Evolutionary conservation across 2,797 vertebrate genomes (phyloP).

Genomic region (Pseudomugil tenellus): DNA sequence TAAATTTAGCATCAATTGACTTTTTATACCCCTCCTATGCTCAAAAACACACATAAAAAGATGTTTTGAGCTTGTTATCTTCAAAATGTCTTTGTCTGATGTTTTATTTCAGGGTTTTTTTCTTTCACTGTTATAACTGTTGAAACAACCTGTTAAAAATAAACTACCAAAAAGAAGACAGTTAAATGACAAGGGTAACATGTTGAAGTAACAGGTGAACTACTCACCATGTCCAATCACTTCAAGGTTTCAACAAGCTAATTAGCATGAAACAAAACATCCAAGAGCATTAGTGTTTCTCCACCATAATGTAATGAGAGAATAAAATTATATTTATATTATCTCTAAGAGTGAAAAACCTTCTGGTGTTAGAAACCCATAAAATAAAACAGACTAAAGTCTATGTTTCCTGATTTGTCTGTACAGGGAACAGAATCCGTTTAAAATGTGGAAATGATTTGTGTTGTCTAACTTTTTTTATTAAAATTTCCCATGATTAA

Average conservation of each 20-base stretch:
- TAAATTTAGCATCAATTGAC: too few relatives aligned
- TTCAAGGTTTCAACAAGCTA: background rate
- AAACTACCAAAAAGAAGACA: background rate
- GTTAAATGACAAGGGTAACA: background rate
- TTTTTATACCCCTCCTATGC: too few relatives aligned
- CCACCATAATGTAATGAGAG: too few relatives aligned
- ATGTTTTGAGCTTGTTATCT: conserved; percentile 22
- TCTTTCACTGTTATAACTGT: conserved; percentile 12
- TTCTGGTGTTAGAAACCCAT: background rate
- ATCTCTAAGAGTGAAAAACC: background rate
- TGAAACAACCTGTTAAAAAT: background rate
- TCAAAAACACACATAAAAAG: conserved; percentile 4
- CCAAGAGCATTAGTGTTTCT: too few relatives aligned
- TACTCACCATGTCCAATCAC: background rate
- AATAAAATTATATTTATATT: too few relatives aligned
- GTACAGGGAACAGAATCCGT: background rate
- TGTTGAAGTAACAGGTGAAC: background rate
- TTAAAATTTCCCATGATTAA: background rate
- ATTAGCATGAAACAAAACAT: too few relatives aligned
- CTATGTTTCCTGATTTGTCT: background rate
- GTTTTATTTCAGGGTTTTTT: conserved; percentile 1
- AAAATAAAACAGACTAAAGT: background rate
- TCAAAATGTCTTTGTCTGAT: conserved; percentile 13
- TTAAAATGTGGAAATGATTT: background rate
- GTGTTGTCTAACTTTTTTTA: background rate